Evolutionary conservation across 64 coral and sea anemone genomes (phyloP), one percentile per base, ranked within the genome.

Genomic region (Pocillopora damicornis): DNA sequence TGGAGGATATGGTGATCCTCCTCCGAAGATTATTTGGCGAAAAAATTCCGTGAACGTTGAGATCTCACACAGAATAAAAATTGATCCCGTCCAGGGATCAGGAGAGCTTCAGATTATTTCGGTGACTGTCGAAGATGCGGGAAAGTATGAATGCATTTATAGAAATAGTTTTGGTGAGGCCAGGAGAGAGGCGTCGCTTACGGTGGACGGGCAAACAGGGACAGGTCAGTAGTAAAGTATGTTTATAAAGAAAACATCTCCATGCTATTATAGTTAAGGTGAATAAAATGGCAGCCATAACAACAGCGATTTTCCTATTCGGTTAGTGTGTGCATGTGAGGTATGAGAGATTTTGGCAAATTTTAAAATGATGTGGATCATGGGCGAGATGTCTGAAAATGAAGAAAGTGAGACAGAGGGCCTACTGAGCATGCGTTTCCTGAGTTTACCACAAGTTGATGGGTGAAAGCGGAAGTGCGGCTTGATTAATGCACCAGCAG

Each of bases 11-110:
- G 94, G 91, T 2, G 76, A 37, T 15, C 94, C 91, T 35, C 1
- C 18, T 0, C 94, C 94, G 4, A 37, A 80, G 13, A 20, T 96
- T 14, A 56, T 20, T 4, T 96, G 94, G 94, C 58, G 57, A 77
- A 92, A 90, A 34, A 93, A 96, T 63, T 82, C 82, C 15, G 60
- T 75, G 38, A 26, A 12, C 22, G 18, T 85, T 0, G 22, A 71
- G 65, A 37, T 51, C 1, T 71, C 64, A 10, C 35, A 30, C 38
- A 73, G 63, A 13, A 58, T 57, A 58, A 72, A 85, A 85, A 57
- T 56, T 42, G 1, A 12, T 68, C 13, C 20, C 67, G 11, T 71
- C 9, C 67, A 56, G 18, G 20, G 30, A 37, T 1, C 16, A 17
- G 35, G 35, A 22, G 1, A 42, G 25, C 81, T 85, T 85, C 81